Base-by-base conservation (phyloP, 1,140 invertebrate species). In the Megathymus violae region DNA sequence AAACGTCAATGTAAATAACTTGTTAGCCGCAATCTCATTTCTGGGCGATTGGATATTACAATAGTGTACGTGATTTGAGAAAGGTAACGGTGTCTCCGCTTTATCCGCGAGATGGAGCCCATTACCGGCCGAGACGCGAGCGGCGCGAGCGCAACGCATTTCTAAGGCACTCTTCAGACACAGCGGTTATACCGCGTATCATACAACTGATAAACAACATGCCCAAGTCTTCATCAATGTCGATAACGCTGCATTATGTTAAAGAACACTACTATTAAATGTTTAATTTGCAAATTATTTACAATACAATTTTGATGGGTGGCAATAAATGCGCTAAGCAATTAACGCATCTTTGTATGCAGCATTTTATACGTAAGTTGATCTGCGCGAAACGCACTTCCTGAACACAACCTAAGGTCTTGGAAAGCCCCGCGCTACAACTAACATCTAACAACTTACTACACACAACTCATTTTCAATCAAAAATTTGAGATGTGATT, bases 1-100 rank as follows among this genome's bases (percentile, higher is more conserved):
- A 89, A 91, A 91, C 88, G 88, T 91, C 88, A 91, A 91, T 85
- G 88, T 91, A 91, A 91, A 89, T 91, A 91, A 91, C 88, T 91
- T 89, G 88, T 90, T 90, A 90, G 88, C 86, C 83, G 88, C 88
- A 88, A 90, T 90, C 88, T 90, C 88, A 90, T 90, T 90, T 89
- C 88, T 85, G 77, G 76, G 74, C 83, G 82, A 89, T 89, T 89
- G 87, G 84, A 89, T 88, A 88, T 89, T 87, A 90, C 88, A 90
- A 90, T 90, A 89, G 88, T 89, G 88, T 88, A 90, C 88, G 88
- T 90, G 88, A 87, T 88, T 87, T 83, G 86, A 85, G 85, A 88
- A 88, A 87, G 82, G 85, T 88, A 89, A 90, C 85, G 85, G 85
- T 90, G 81, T 85, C 78, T 70, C 69, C 70, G 83, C 85, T 85